These are phyloP conservation scores for Alosa alosa DNA, from an alignment of 2,113 vertebrate genomes.

Conservation along the genomic window DNA sequence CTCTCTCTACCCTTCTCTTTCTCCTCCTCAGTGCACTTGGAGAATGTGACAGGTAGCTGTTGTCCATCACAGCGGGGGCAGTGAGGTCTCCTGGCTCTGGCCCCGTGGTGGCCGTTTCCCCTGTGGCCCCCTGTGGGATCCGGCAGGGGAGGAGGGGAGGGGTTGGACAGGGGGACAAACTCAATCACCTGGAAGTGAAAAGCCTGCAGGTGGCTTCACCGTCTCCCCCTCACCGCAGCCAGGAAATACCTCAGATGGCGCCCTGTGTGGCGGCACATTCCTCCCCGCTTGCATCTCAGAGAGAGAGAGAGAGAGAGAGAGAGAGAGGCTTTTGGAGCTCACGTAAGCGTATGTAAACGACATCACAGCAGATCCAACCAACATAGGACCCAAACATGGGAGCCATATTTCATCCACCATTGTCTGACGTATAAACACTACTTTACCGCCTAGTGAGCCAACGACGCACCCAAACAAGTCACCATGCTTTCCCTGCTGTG, in stretches of 20 bases:
- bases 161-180: neutral
- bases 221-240: neutral
- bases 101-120: neutral
- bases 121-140: neutral
- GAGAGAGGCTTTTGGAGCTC: neutral
- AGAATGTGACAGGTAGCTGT: conserved; percentile 6
- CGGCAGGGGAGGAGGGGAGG: neutral
- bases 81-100: neutral
- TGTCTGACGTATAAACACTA: neutral
- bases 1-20: neutral
- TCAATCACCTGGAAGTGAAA: conserved; percentile 7
- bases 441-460: neutral
- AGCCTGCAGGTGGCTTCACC: conserved; percentile 1
- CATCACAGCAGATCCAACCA: neutral
- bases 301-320: neutral
- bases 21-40: neutral
- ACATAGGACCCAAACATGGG: neutral
- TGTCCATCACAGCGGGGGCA: neutral
- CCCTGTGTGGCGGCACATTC: neutral
- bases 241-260: neutral
- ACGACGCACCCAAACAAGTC: neutral
- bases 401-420: neutral
- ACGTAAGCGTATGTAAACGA: neutral
- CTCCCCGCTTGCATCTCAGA: neutral
- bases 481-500: neutral